These are phyloP conservation scores for Entelurus aequoreus DNA, from an alignment of 2,113 vertebrate species.

Conservation along the genomic window DNA sequence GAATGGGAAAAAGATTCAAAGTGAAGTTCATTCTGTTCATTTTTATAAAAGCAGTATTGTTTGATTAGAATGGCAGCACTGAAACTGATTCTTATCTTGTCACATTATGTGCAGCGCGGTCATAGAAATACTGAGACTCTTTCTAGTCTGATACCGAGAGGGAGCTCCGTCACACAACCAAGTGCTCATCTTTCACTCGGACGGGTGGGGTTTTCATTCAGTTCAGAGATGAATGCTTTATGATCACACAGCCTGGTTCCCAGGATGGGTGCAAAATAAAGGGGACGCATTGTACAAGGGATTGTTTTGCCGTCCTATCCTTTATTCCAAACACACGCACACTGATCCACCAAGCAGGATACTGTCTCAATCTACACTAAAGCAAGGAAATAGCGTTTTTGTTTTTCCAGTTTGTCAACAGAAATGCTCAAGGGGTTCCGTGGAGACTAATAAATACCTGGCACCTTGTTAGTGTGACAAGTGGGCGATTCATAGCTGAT, in stretches of 20 bases:
- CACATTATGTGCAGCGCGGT: conserved; percentile 12
- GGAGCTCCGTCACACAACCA: conserved; percentile 13
- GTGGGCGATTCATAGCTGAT: conserved; percentile 10
- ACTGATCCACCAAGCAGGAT: conserved; percentile 1
- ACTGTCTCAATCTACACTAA: background rate
- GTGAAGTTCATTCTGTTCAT: background rate
- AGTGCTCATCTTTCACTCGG: conserved; percentile 53
- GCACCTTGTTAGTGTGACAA: conserved; percentile 8
- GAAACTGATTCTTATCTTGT: conserved; percentile 10
- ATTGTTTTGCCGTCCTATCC: conserved; percentile 35
- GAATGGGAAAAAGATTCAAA: background rate
- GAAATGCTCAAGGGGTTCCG: background rate
- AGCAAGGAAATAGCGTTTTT: background rate
- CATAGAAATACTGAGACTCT: conserved; percentile 1
- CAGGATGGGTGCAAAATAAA: conserved; percentile 47
- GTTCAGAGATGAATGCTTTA: conserved; percentile 58
- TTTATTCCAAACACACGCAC: background rate
- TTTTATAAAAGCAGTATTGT: background rate
- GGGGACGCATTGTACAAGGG: conserved; percentile 28
- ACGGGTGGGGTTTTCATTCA: conserved; percentile 58
- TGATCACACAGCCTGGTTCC: conserved; percentile 34
- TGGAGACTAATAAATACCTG: conserved; percentile 1
- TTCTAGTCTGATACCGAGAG: conserved; percentile 22
- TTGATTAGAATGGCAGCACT: background rate
- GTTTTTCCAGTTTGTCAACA: background rate